Base-by-base conservation (phyloP, 2,113 vertebrate species). In the Epinephelus cyanopodus region DNA sequence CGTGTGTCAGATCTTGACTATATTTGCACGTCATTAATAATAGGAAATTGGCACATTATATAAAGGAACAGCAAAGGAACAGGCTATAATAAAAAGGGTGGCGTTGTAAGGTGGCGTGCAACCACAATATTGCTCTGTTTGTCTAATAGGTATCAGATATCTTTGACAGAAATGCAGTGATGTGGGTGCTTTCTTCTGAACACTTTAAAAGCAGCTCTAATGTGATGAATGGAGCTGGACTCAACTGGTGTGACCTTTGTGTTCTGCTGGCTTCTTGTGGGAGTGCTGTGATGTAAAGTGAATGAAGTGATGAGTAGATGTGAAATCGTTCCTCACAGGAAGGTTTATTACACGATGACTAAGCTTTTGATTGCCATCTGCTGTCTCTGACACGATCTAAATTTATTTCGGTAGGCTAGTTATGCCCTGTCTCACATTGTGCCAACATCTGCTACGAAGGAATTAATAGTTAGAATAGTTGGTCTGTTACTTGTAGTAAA, bases 381-480 rank as follows among this genome's bases (percentile, higher is more conserved):
- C n/a, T 75, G 47, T 69, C 45, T 62, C 18, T 0, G 18, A 79
- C 74, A 74, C 71, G 13, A 33, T 72, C 71, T 65, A 48, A 50
- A 78, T 48, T 64, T 85, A 5, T 76, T 58, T 85, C 61, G 29
- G 74, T 76, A 57, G 25, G 33, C 27, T 57, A 45, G 8, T 11
- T 45, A 57, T 42, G 25, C 18, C 27, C 60, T 58, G 77, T 63
- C 12, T 72, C 68, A 42, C 56, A 56, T 54, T 74, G 61, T 82
- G 47, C 29, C 56, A 54, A 45, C 58, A 74, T 65, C 52, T 21
- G 5, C 65, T 61, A 42, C 25, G 19, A 77, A 76, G 6, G 18
- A 81, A 61, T 77, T n/a, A 71, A 60, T 74, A 81, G 62, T 39
- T 82, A 89, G 57, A 86, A 52, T 75, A 84, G 70, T 68, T 66